phyloP scores from a whole-genome alignment of 2,888 invertebrate species.

The Drosophila maculinotata region DNA sequence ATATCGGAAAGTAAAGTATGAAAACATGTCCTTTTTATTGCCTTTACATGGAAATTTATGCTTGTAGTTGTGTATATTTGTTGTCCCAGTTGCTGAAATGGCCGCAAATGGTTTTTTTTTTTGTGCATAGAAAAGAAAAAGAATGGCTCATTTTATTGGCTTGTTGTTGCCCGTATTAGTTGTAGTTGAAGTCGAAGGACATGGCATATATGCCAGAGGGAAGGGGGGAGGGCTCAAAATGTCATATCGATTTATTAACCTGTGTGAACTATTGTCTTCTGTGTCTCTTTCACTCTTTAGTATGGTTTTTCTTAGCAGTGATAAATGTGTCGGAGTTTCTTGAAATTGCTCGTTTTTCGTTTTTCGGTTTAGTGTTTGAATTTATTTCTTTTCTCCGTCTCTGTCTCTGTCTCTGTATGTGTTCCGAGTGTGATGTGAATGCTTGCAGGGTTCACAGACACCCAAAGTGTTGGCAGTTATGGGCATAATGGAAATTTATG shows the following conservation, averaged over 20 bases:
- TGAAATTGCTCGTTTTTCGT: constrained; percentile 71
- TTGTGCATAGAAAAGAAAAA: constrained; percentile 27
- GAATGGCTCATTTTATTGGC: constrained; percentile 78
- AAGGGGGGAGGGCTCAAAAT: constrained; percentile 73
- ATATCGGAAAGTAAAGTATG: constrained; percentile 39
- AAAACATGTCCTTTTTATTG: constrained; percentile 81
- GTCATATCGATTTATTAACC: constrained; percentile 82
- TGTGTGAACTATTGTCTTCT: constrained; percentile 77
- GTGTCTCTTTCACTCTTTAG: neutral
- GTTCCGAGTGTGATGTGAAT: constrained; percentile 30
- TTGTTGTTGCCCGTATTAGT: constrained; percentile 49
- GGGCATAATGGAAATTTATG: constrained; percentile 76
- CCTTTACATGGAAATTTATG: constrained; percentile 81
- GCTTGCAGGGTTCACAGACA: too few species aligned
- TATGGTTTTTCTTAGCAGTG: constrained; percentile 31
- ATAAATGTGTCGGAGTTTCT: constrained; percentile 69
- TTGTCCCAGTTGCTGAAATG: constrained; percentile 22
- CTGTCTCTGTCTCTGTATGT: too few species aligned
- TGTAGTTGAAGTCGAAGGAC: constrained; percentile 23
- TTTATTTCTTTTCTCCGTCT: constrained; percentile 59
- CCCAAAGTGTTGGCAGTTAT: constrained; percentile 61
- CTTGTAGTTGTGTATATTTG: constrained; percentile 57
- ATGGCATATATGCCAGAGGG: too few species aligned
- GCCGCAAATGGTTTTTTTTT: constrained; percentile 22
- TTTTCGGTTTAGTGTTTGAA: constrained; percentile 69